A percentile compares a stretch with the other conserved stretches of the same genome.
Evolutionary conservation across 2,888 invertebrate species (phyloP).

Genomic region (Sicus ferrugineus): DNA sequence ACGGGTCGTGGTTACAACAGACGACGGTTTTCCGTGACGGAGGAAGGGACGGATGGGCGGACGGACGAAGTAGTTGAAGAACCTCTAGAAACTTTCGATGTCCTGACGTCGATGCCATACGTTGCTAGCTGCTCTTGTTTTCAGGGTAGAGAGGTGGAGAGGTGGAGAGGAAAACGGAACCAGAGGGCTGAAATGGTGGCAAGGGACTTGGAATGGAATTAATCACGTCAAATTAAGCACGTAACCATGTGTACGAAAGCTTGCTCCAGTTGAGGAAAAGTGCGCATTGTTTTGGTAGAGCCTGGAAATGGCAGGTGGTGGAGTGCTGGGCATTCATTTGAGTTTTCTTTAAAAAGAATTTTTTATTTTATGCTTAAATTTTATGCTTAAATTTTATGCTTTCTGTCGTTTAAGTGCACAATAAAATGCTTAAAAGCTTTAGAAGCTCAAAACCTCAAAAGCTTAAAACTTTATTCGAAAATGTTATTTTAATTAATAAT

Average conservation of each 20-base stretch:
- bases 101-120: neutral
- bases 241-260: conserved; percentile 40
- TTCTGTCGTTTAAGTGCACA: too few species aligned
- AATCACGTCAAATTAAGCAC: conserved; percentile 47
- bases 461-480: too few species aligned
- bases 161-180: neutral
- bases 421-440: too few species aligned
- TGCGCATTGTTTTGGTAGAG: neutral
- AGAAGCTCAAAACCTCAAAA: too few species aligned
- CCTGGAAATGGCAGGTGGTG: neutral
- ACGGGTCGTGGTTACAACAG: conserved; percentile 3
- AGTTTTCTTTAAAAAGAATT: neutral
- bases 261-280: conserved; percentile 18
- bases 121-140: neutral
- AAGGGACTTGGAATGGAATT: conserved; percentile 35
- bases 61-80: conserved; percentile 16
- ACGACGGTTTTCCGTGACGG: neutral
- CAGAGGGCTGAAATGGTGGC: neutral
- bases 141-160: neutral
- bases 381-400: too few species aligned
- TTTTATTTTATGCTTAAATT: too few species aligned
- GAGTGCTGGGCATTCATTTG: neutral
- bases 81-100: conserved; percentile 8
- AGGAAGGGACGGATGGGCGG: neutral
- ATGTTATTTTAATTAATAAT: too few species aligned